Evolutionary conservation across 2,113 vertebrate species (phyloP).

Genomic region (Fregetta grallaria): DNA sequence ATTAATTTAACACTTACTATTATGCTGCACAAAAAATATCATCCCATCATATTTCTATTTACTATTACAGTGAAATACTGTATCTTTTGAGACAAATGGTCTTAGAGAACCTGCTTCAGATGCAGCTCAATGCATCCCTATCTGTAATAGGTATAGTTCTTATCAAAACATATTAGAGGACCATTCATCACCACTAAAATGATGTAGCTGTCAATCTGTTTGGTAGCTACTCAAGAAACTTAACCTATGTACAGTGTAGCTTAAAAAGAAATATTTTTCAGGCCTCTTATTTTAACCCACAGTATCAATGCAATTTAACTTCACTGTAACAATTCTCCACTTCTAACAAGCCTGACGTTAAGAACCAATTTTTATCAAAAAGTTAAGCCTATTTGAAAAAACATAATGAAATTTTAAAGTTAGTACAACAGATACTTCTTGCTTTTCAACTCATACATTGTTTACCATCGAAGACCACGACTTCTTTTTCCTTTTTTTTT

Average conservation of each 20-base stretch:
- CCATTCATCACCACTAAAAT: neutral
- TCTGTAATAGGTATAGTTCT: neutral
- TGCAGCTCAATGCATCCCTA: neutral
- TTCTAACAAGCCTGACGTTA: neutral
- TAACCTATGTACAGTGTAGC: neutral
- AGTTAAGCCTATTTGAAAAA: neutral
- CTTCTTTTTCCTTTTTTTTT: neutral
- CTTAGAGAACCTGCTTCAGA: neutral
- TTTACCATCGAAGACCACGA: neutral
- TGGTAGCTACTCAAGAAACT: neutral
- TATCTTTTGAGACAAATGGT: neutral
- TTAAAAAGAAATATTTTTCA: neutral
- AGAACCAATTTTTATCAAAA: neutral
- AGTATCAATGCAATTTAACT: neutral
- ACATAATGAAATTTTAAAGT: neutral
- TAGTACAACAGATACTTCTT: neutral
- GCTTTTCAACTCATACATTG: neutral
- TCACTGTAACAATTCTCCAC: neutral
- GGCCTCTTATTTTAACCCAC: neutral
- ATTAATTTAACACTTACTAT: neutral
- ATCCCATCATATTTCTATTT: neutral
- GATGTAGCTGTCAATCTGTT: neutral
- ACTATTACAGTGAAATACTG: neutral
- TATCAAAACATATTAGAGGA: neutral
- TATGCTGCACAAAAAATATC: neutral